Conservation (phyloP, 2,888 invertebrate species). For the Yponomeuta malinellus region DNA sequence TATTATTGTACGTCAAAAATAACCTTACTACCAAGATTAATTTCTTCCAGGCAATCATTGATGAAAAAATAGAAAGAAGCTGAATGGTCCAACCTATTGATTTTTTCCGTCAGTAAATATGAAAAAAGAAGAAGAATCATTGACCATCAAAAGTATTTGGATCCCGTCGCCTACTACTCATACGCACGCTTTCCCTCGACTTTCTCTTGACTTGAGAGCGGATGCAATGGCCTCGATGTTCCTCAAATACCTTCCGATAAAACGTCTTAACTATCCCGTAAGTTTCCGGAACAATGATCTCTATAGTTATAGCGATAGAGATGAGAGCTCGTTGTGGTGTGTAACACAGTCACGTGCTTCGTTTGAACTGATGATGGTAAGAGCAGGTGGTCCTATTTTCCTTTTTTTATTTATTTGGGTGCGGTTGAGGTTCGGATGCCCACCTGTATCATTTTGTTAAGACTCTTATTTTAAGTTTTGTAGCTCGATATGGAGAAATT, state of each 20-base stretch:
- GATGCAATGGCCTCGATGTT: slow-evolving; percentile 50
- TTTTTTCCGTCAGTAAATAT: background rate
- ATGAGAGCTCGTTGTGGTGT: slow-evolving; percentile 17
- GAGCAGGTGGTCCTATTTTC: slow-evolving; percentile 47
- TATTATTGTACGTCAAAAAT: too few species aligned
- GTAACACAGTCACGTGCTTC: background rate
- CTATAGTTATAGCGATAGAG: slow-evolving; percentile 14
- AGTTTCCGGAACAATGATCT: slow-evolving; percentile 17
- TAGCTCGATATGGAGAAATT: background rate
- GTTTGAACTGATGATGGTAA: slow-evolving; percentile 18
- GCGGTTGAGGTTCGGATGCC: slow-evolving; percentile 22
- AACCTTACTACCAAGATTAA: too few species aligned
- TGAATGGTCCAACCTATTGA: too few species aligned
- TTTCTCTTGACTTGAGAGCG: slow-evolving; percentile 35
- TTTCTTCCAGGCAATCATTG: too few species aligned
- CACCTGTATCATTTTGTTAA: slow-evolving; percentile 11
- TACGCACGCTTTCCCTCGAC: slow-evolving; percentile 51
- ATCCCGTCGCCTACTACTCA: slow-evolving; percentile 33
- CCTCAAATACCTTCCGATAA: slow-evolving; percentile 16
- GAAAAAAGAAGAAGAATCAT: slow-evolving; percentile 43
- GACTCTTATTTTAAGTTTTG: background rate
- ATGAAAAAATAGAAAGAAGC: too few species aligned
- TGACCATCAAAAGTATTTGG: slow-evolving; percentile 59
- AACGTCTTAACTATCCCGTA: slow-evolving; percentile 25
- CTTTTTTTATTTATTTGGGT: slow-evolving; percentile 35